Evolutionary conservation across 2,113 vertebrate species (phyloP).

Genomic region (Odocoileus hemionus): DNA sequence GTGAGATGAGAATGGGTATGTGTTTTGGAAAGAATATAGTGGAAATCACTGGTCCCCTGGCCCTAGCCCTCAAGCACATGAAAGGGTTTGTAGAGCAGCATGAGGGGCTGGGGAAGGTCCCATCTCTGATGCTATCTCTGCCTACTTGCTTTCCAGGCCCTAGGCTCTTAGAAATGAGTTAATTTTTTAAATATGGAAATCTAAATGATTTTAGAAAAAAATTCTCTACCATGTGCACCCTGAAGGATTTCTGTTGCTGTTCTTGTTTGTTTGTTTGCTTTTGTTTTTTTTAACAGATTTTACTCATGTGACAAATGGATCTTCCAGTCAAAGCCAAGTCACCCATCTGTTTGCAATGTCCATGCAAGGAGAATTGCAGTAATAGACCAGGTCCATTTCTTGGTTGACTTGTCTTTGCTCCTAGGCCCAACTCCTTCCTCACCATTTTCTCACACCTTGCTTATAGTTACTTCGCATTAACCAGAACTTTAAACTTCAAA

Average conservation of each 20-base stretch:
- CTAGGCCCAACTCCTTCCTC: neutral
- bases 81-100: neutral
- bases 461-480: slow-evolving; percentile 25
- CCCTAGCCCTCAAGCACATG: neutral
- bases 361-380: slow-evolving; percentile 23
- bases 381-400: slow-evolving; percentile 42
- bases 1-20: neutral
- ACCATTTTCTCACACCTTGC: neutral
- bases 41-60: neutral
- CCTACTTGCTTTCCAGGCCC: no score
- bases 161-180: neutral
- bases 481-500: slow-evolving; percentile 58
- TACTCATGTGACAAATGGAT: neutral
- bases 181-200: neutral
- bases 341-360: slow-evolving; percentile 44
- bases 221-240: neutral
- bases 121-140: neutral
- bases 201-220: neutral
- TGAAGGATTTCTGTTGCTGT: neutral
- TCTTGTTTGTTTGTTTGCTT: neutral
- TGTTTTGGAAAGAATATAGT: neutral
- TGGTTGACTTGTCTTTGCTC: slow-evolving; percentile 12
- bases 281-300: neutral
- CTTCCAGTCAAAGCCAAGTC: neutral
- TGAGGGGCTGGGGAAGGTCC: neutral